Percentiles rank a stretch among this genome's conserved stretches.
These are phyloP conservation scores for Champsocephalus gunnari DNA, from an alignment of 2,797 vertebrate genomes.

Conservation along the genomic window DNA sequence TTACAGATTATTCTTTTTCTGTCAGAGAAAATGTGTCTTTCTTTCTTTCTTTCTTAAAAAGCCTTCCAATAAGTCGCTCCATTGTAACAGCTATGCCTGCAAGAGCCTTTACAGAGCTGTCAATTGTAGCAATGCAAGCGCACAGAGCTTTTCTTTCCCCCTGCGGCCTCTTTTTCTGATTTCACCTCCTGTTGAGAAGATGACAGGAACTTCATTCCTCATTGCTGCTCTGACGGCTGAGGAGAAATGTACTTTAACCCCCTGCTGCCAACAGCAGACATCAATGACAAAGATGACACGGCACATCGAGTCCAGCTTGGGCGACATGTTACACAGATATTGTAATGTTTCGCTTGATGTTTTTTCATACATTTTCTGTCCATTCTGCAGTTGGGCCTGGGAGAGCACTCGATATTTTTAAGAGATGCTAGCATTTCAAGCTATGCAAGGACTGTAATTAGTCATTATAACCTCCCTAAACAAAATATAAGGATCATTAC, in stretches of 20 bases:
- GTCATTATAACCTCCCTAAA: conserved; percentile 23
- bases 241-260: conserved; percentile 33
- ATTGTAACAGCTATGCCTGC: conserved; percentile 14
- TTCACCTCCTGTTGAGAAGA: conserved; percentile 25
- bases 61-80: not conserved
- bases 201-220: conserved; percentile 34
- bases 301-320: conserved; percentile 19
- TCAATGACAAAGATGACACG: conserved; percentile 31
- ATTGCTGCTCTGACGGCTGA: not conserved
- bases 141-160: not conserved
- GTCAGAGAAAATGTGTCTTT: conserved; percentile 1
- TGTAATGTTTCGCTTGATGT: not conserved
- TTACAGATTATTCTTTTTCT: not conserved
- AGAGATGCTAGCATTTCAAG: not conserved
- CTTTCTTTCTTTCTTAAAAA: not conserved
- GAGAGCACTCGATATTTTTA: conserved; percentile 6
- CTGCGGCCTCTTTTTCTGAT: conserved; percentile 17
- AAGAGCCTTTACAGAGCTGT: conserved; percentile 14
- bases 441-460: conserved; percentile 2
- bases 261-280: conserved; percentile 22
- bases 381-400: not conserved
- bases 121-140: conserved; percentile 26
- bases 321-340: not conserved
- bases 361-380: not conserved
- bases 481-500: conserved; percentile 6